Conservation (phyloP, 2,888 invertebrate genomes). For the Hirudinaria manillensis region DNA sequence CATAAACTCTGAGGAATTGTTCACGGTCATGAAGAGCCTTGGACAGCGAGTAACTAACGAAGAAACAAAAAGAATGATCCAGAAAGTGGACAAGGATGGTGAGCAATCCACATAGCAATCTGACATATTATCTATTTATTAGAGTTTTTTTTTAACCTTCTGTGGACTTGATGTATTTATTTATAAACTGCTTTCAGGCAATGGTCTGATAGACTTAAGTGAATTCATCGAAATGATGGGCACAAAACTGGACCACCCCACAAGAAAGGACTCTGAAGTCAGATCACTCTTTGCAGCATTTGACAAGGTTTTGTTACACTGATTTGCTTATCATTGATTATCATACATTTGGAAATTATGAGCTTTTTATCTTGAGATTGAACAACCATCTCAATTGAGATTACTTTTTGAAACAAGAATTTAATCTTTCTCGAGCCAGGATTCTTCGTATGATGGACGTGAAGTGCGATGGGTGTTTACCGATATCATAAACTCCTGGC, state of each 20-base stretch:
- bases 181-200: slow-evolving; percentile 32
- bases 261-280: slow-evolving; percentile 38
- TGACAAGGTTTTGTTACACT: slow-evolving; percentile 34
- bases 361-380: no score
- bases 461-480: no score
- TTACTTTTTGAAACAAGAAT: no score
- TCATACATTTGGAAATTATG: background rate
- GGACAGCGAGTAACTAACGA: slow-evolving; percentile 36
- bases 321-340: background rate
- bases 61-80: slow-evolving; percentile 37
- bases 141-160: background rate
- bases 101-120: background rate
- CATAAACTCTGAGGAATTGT: slow-evolving; percentile 37
- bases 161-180: background rate
- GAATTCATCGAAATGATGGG: slow-evolving; percentile 40
- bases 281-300: slow-evolving; percentile 38
- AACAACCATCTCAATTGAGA: no score
- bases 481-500: no score
- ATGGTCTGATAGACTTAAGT: slow-evolving; percentile 39
- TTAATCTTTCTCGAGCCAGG: no score
- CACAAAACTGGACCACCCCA: slow-evolving; percentile 31
- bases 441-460: no score
- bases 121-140: background rate
- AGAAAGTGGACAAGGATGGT: slow-evolving; percentile 40
- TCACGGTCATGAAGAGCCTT: slow-evolving; percentile 36